A percentile compares a stretch with the other conserved stretches of the same genome.
These are phyloP conservation scores for Dinomys branickii DNA, from an alignment of 2,113 vertebrate genomes.

Conservation along the genomic window DNA sequence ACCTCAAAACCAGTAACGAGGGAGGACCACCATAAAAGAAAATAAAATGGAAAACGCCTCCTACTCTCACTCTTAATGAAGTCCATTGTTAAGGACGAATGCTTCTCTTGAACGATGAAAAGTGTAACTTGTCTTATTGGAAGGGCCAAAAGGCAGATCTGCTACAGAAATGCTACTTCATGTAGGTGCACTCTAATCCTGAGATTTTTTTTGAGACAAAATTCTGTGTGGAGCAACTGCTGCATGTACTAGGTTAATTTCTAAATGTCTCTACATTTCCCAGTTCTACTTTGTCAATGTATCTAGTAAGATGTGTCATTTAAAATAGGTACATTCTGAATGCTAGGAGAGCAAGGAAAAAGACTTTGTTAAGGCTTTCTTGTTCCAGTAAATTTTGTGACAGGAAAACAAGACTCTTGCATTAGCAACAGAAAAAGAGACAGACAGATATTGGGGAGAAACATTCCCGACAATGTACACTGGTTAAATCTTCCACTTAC, in stretches of 20 bases:
- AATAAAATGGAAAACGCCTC: neutral
- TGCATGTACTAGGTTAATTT: neutral
- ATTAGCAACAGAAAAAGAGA: slow-evolving; percentile 39
- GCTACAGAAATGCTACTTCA: neutral
- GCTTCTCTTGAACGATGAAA: neutral
- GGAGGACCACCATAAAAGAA: neutral
- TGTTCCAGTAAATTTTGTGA: neutral
- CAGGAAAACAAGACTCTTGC: neutral
- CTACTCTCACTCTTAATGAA: neutral
- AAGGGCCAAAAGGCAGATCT: neutral
- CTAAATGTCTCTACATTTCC: neutral
- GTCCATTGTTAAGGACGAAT: neutral
- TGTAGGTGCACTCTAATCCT: neutral
- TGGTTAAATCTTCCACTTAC: slow-evolving; percentile 76
- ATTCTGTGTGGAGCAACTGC: neutral
- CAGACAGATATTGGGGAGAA: slow-evolving; percentile 43
- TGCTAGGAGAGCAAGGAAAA: neutral
- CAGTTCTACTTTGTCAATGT: slow-evolving; percentile 31
- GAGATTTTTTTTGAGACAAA: slow-evolving; percentile 9
- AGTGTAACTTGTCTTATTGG: neutral
- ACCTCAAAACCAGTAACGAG: neutral
- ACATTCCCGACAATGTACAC: slow-evolving; percentile 39
- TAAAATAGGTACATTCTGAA: slow-evolving; percentile 19
- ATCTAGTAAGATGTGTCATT: neutral
- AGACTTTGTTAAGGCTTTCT: neutral